Percentiles rank a stretch among this genome's conserved stretches.
These are phyloP conservation scores for Zeus faber DNA, from an alignment of 2,113 vertebrate species.

Conservation along the genomic window DNA sequence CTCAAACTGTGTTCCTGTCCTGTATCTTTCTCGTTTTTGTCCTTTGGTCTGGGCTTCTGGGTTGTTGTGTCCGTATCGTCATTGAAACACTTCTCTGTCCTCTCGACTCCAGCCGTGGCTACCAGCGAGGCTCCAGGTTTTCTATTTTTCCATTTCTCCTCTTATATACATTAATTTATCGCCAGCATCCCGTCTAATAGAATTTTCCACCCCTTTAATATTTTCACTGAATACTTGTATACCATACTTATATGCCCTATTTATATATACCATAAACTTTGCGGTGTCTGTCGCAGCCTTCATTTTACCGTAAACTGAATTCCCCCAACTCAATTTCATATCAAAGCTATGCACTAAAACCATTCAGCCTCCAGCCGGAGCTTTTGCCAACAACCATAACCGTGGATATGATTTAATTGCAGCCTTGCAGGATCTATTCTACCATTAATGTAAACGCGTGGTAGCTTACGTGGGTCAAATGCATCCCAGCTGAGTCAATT, in stretches of 20 bases:
- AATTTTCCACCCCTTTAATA: conserved; percentile 1
- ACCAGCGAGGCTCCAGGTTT: conserved; percentile 63
- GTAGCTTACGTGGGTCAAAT: conserved; percentile 23
- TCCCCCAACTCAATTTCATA: conserved; percentile 3
- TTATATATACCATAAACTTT: background rate
- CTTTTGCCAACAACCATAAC: conserved; percentile 1
- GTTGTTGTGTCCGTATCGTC: conserved; percentile 13
- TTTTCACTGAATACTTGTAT: no score
- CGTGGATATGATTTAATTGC: conserved; percentile 16
- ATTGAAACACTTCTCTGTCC: conserved; percentile 37
- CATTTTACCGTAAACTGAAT: background rate
- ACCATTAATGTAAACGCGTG: conserved; percentile 30
- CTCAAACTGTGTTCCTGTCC: background rate
- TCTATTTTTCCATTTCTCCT: conserved; percentile 40
- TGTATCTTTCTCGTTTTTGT: background rate
- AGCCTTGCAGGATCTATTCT: conserved; percentile 1
- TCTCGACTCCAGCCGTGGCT: conserved; percentile 57
- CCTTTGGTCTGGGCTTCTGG: background rate
- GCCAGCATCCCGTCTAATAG: no score
- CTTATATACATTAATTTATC: no score
- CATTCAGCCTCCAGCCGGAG: conserved; percentile 1
- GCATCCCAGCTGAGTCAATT: conserved; percentile 33
- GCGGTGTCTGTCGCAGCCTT: background rate
- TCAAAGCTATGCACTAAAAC: conserved; percentile 6
- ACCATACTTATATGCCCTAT: no score